These are phyloP conservation scores for Tangara arthus DNA, from an alignment of 2,797 vertebrate genomes.

Conservation along the genomic window DNA sequence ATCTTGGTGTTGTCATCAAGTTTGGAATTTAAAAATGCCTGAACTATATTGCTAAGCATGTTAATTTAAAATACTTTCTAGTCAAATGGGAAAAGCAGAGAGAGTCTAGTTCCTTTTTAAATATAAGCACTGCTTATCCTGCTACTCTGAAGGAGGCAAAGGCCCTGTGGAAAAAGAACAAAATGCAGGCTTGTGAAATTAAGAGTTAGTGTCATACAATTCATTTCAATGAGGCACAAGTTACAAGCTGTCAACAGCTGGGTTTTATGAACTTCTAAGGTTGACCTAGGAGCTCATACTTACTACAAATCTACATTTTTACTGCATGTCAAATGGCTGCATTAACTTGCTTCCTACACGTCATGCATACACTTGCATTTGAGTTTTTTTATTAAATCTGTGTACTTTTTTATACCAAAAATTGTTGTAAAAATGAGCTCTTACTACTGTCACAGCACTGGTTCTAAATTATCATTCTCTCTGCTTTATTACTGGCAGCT, in stretches of 20 bases:
- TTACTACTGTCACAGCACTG: not conserved
- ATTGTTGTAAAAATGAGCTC: not conserved
- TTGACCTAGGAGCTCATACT: not conserved
- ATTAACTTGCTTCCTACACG: not conserved
- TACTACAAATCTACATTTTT: not conserved
- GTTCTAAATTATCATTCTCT: not conserved
- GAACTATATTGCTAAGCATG: not conserved
- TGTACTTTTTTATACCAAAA: not conserved
- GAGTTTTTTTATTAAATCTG: not conserved
- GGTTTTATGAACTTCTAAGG: not conserved
- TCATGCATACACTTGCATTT: not conserved
- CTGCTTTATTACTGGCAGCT: not conserved
- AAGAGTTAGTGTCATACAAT: not conserved
- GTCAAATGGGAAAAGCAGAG: not conserved
- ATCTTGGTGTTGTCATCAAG: not conserved
- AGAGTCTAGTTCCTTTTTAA: not conserved
- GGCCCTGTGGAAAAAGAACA: not conserved
- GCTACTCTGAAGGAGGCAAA: not conserved
- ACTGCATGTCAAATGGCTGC: accelerated
- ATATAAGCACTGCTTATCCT: not conserved
- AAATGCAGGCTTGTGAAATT: not conserved
- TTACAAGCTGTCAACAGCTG: not conserved
- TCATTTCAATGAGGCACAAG: not conserved
- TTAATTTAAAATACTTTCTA: not conserved
- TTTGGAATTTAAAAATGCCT: not conserved